phyloP scores from a whole-genome alignment of 2,797 vertebrate species.

The Graptemys geographica region DNA sequence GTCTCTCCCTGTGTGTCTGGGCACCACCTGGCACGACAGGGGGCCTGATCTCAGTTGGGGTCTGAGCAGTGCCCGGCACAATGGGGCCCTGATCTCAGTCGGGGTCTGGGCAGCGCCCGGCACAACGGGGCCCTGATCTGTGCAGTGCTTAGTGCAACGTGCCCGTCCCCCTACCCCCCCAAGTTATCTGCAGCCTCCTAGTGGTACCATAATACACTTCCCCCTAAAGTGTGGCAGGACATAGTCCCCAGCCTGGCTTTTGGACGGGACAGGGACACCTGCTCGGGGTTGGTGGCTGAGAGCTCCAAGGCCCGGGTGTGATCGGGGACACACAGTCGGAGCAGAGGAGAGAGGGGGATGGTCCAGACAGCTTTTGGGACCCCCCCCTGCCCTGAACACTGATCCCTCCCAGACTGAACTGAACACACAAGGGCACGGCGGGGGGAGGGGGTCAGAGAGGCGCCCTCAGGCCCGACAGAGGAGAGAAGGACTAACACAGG shows the following conservation, averaged over 20 bases:
- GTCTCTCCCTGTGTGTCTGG: neutral
- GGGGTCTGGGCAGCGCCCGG: neutral
- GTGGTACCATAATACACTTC: neutral
- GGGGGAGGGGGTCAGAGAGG: neutral
- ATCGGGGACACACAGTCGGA: neutral
- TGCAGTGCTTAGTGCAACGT: neutral
- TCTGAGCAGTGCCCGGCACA: neutral
- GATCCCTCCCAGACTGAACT: neutral
- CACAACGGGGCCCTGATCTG: rapidly evolving
- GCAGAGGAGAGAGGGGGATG: neutral
- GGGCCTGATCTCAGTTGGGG: no score
- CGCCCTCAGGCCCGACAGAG: neutral
- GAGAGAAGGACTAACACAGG: neutral
- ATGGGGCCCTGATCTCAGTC: neutral
- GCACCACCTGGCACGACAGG: neutral
- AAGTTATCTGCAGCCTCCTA: neutral
- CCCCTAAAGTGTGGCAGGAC: neutral
- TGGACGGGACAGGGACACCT: no score
- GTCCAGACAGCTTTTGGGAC: neutral
- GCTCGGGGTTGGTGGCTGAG: neutral
- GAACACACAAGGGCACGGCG: no score
- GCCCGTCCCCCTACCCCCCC: no score
- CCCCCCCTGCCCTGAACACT: rapidly evolving
- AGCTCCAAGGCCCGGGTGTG: neutral
- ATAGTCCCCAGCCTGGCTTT: no score